Conservation (phyloP, 2,797 vertebrate species). For the Serranus cabrilla region DNA sequence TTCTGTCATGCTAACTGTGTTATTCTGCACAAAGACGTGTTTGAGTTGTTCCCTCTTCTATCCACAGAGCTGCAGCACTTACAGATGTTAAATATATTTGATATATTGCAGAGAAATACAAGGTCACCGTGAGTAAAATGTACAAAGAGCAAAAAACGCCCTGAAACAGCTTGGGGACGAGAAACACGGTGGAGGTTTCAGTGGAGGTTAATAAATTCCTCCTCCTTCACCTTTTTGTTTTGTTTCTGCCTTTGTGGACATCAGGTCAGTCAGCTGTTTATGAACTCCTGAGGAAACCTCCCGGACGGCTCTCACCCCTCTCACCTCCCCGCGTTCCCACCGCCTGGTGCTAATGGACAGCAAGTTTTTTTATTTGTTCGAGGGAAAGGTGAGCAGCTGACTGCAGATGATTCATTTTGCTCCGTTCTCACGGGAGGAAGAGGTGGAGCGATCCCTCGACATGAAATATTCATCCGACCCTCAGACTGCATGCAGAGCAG, state of each 20-base stretch:
- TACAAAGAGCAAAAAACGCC: too few relatives aligned
- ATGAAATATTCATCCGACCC: slow-evolving; percentile 67
- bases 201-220: too few relatives aligned
- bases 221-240: neutral
- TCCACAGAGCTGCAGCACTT: too few relatives aligned
- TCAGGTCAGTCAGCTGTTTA: neutral
- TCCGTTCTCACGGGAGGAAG: slow-evolving; percentile 21
- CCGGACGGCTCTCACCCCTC: neutral
- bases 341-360: slow-evolving; percentile 13
- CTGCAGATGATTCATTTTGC: slow-evolving; percentile 41
- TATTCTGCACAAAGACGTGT: too few relatives aligned
- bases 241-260: neutral
- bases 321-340: slow-evolving; percentile 20
- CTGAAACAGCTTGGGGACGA: too few relatives aligned
- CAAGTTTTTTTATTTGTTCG: slow-evolving; percentile 27
- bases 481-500: slow-evolving; percentile 30
- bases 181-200: too few relatives aligned
- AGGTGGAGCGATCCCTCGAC: slow-evolving; percentile 40
- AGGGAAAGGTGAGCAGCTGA: slow-evolving; percentile 30
- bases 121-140: too few relatives aligned
- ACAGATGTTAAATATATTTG: too few relatives aligned
- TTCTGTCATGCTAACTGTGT: too few relatives aligned
- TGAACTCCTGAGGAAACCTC: slow-evolving; percentile 6
- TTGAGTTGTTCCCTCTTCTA: too few relatives aligned
- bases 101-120: too few relatives aligned